phyloP scores from a whole-genome alignment of 2,888 invertebrate species.

The Chromoteleia sp. region DNA sequence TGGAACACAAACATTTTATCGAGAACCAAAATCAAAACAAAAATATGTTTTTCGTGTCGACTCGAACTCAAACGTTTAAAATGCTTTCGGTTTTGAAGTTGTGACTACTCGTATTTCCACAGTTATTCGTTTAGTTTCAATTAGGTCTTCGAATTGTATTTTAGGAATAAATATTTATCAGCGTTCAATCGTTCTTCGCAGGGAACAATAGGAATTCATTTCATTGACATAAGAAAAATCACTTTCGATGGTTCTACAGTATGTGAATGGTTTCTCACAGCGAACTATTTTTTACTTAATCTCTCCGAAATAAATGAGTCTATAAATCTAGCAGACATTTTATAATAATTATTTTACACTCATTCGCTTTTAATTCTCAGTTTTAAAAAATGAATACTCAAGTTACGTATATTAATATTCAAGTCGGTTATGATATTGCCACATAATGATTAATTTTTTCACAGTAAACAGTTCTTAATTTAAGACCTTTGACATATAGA shows the following conservation, averaged over 20 bases:
- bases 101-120: too few relatives aligned
- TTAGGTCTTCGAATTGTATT: too few relatives aligned
- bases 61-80: too few relatives aligned
- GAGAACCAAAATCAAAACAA: neutral
- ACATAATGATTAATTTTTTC: neutral
- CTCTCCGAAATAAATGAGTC: neutral
- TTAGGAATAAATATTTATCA: too few relatives aligned
- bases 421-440: neutral
- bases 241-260: slow-evolving; percentile 1
- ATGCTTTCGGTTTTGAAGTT: too few relatives aligned
- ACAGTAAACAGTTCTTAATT: neutral
- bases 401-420: too few relatives aligned
- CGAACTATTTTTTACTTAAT: slow-evolving; percentile 1
- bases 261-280: neutral
- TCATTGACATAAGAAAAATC: slow-evolving; percentile 12
- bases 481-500: neutral
- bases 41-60: neutral
- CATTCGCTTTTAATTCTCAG: too few relatives aligned
- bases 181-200: too few relatives aligned
- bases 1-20: neutral
- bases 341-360: too few relatives aligned
- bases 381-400: too few relatives aligned
- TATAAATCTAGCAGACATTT: neutral
- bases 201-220: neutral
- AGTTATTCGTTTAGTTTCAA: too few relatives aligned